A percentile compares a stretch with the other conserved stretches of the same genome.
phyloP scores from a whole-genome alignment of 2,888 invertebrate genomes.

The Chydorus sphaericus region DNA sequence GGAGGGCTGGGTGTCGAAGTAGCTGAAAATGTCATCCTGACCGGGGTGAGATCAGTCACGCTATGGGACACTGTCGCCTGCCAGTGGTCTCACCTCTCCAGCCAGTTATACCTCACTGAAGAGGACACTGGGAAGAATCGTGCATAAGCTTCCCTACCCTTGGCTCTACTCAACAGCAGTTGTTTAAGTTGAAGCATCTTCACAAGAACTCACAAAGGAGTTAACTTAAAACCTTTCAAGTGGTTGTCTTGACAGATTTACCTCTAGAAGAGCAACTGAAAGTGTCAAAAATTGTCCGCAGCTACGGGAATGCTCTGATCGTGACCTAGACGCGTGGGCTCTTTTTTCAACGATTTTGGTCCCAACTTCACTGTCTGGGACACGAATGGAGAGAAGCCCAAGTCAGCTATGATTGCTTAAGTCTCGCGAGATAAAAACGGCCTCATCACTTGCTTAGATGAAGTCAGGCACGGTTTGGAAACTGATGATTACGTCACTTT shows the following conservation, averaged over 20 bases:
- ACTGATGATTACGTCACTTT: constrained; percentile 40
- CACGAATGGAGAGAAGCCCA: constrained; percentile 35
- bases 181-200: constrained; percentile 30
- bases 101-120: constrained; percentile 47
- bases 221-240: constrained; percentile 32
- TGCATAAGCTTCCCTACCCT: constrained; percentile 31
- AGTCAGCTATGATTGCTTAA: constrained; percentile 35
- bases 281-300: constrained; percentile 33
- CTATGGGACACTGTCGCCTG: constrained; percentile 70
- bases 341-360: constrained; percentile 40
- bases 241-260: constrained; percentile 36
- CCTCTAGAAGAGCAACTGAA: constrained; percentile 30
- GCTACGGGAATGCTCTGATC: constrained; percentile 31
- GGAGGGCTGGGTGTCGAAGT: constrained; percentile 93
- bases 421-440: constrained; percentile 32
- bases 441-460: constrained; percentile 38
- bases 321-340: constrained; percentile 37
- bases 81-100: constrained; percentile 59
- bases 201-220: constrained; percentile 29
- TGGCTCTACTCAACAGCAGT: constrained; percentile 33
- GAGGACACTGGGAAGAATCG: constrained; percentile 36
- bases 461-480: constrained; percentile 38
- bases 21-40: constrained; percentile 95
- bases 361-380: constrained; percentile 34
- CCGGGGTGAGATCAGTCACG: constrained; percentile 94